Percentiles rank a stretch among this genome's conserved stretches.
phyloP scores from a whole-genome alignment of 1,140 invertebrate species.

The Brachionus koreanus region DNA sequence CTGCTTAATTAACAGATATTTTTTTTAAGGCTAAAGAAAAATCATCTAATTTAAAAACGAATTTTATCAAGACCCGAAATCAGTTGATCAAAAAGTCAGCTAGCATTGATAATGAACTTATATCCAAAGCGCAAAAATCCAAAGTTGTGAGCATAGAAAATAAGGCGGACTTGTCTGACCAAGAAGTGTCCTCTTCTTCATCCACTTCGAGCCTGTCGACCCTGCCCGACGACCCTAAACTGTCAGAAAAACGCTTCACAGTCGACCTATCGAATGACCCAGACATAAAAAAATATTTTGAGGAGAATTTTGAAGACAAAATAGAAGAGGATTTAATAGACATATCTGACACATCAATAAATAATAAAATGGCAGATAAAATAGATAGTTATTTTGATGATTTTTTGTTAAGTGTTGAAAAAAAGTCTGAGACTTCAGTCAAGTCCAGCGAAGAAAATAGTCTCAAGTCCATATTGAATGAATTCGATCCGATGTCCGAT shows the following conservation, averaged over 20 bases:
- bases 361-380: not conserved
- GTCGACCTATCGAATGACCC: constrained; percentile 40
- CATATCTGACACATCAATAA: not conserved
- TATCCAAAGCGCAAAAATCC: not conserved
- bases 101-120: not conserved
- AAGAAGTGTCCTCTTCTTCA: constrained; percentile 6
- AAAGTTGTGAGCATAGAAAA: not conserved
- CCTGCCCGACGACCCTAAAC: not conserved
- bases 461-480: not conserved
- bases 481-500: constrained; percentile 32
- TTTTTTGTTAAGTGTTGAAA: not conserved
- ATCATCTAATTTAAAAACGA: constrained; percentile 11
- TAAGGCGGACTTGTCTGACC: not conserved
- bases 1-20: not conserved
- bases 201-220: not conserved
- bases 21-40: constrained; percentile 6
- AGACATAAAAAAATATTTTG: constrained; percentile 33
- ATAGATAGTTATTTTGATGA: constrained; percentile 3
- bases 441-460: not conserved
- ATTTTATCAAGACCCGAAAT: not conserved
- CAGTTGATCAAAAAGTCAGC: constrained; percentile 10
- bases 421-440: not conserved
- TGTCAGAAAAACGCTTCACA: not conserved
- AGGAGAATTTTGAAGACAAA: constrained; percentile 36
- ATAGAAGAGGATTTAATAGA: constrained; percentile 11